These are phyloP conservation scores for Megaceryle alcyon DNA, from an alignment of 2,797 vertebrate species.

Conservation along the genomic window DNA sequence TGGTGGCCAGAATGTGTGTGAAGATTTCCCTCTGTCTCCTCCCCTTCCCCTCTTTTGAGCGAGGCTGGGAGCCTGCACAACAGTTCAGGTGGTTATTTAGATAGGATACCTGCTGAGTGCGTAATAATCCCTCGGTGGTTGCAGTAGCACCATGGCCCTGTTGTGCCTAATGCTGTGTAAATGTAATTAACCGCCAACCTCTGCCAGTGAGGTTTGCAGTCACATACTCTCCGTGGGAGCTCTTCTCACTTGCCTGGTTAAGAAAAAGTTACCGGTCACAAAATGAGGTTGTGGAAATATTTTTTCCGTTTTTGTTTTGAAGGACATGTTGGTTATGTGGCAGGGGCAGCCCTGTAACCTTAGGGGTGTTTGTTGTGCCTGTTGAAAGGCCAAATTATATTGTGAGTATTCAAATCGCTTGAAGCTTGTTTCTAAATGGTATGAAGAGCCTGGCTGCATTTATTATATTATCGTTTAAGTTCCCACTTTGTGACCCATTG, in stretches of 20 bases:
- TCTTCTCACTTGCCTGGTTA: neutral
- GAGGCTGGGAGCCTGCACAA: neutral
- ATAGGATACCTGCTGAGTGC: neutral
- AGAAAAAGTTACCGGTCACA: neutral
- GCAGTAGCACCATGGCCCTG: neutral
- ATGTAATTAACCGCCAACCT: neutral
- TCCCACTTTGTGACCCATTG: neutral
- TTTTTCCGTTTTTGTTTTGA: neutral
- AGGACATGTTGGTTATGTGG: neutral
- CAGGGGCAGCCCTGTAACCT: neutral
- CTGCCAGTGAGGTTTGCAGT: neutral
- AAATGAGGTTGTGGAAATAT: neutral
- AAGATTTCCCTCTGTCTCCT: neutral
- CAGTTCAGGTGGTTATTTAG: neutral
- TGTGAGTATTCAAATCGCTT: neutral
- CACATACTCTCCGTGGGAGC: neutral
- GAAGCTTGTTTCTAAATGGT: neutral
- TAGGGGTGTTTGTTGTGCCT: neutral
- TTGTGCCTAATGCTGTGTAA: neutral
- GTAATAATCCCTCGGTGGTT: neutral
- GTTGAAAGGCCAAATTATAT: neutral
- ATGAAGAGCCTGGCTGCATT: neutral
- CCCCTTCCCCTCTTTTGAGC: neutral
- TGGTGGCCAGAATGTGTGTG: neutral
- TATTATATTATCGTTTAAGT: neutral